phyloP scores from a whole-genome alignment of 2,113 vertebrate species.

The Nothocercus nigrocapillus region DNA sequence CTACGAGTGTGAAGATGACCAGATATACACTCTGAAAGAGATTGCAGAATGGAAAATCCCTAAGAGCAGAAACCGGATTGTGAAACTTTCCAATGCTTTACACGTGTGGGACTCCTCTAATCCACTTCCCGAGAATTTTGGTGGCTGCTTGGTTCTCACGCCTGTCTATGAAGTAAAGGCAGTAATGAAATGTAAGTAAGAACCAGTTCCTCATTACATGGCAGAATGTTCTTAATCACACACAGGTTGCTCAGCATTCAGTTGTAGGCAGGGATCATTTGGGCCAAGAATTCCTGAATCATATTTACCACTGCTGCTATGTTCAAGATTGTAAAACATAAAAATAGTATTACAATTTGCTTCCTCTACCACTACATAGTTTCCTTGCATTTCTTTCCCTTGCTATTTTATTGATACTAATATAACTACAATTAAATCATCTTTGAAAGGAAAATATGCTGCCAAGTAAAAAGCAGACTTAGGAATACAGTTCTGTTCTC shows the following conservation, averaged over 20 bases:
- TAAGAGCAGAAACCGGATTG: constrained; percentile 77
- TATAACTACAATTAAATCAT: background rate
- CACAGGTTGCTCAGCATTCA: background rate
- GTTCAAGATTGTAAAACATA: background rate
- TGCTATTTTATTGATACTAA: background rate
- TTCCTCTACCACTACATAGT: background rate
- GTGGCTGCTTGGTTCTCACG: constrained; percentile 76
- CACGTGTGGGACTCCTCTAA: constrained; percentile 51
- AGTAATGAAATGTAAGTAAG: constrained; percentile 87
- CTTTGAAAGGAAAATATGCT: background rate
- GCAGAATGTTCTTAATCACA: background rate
- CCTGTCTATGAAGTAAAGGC: constrained; percentile 86
- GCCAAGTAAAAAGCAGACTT: background rate
- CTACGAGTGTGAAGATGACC: constrained; percentile 84
- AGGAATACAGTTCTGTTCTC: background rate
- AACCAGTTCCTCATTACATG: background rate
- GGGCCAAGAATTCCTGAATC: background rate
- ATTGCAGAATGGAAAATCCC: constrained; percentile 87
- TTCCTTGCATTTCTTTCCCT: background rate
- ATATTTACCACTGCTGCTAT: background rate
- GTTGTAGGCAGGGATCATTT: background rate
- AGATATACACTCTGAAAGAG: constrained; percentile 86
- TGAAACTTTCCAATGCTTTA: constrained; percentile 74
- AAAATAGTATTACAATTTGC: background rate
- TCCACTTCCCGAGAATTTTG: constrained; percentile 75